Evolutionary conservation across 2,113 vertebrate genomes (phyloP), one percentile per base, ranked within the genome.

Genomic region (Hippocampus guttulatus): DNA sequence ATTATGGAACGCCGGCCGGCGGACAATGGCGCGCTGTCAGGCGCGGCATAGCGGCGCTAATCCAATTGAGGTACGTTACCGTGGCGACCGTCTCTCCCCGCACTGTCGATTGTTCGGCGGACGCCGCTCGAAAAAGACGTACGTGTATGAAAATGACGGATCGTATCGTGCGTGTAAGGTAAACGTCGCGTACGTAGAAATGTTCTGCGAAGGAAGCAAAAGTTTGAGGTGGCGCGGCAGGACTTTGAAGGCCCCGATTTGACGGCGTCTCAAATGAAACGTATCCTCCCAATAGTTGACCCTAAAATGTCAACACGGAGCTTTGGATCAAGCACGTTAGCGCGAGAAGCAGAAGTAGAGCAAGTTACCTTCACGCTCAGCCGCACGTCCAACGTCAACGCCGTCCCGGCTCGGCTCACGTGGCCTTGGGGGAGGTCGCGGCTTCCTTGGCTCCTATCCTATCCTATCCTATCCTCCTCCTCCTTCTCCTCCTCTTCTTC

Each of bases 41-140:
- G 23, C 33, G 1, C 47, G 20, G 20, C 66, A 68, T 68, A 52
- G 47, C 66, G 8, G 11, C 18, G 18, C 67, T 68, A 68, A 68
- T 68, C 51, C 30, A n/a, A 68, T 68, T 45, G 12, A 68, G 30
- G 43, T 20, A 12, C 18, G 66, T 68, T 52, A 15, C 66, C 66
- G 38, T 11, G 49, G 30, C 47, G 3, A 68, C 66, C 27, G 23
- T n/a, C 23, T 9, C 12, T 8, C 23, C 45, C 27, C 21, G 9
- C 45, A 30, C 30, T 68, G 51, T 54, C 1, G 33, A n/a, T 55
- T 68, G 30, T 40, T 54, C 0, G 64, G 7, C 7, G 64, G 25
- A 45, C 18, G n/a, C 30, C 47, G 2, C 47, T 30, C 27, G 25
- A 5, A 60, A 30, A 60, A 54, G 21, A 54, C 20, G 7, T n/a